Evolutionary conservation across 2,113 vertebrate genomes (phyloP), one percentile per base, ranked within the genome.

Genomic region (Eretmochelys imbricata): DNA sequence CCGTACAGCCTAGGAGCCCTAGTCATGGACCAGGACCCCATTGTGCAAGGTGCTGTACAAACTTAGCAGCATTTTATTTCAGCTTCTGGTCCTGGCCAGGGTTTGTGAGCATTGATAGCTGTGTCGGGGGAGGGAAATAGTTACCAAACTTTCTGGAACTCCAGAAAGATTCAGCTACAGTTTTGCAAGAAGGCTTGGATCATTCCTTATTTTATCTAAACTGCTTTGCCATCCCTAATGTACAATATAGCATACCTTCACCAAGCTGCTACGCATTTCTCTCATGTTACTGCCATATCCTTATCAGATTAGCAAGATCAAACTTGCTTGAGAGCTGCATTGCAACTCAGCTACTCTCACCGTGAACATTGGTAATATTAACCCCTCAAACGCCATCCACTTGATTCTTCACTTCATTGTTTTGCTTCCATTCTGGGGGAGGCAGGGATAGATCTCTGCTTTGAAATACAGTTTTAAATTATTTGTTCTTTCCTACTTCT

Each of bases 301-400:
- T 96, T 92, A 96, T 93, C 91, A 4, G 5, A 95, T 97, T 95
- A 97, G 91, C 93, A 93, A 90, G 95, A 82, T 94, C 85, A 49
- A 82, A 88, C 93, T 54, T 46, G 94, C 85, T 93, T 95, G 96
- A 91, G 42, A 48, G 75, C 94, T 72, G 59, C 86, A 84, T 80
- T 94, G 84, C 92, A 91, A 89, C 91, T 95, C 91, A 96, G 92
- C 96, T 97, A 94, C 86, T 94, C 96, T 95, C 82, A 94, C 91
- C 4, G 2, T 86, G 95, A 96, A 95, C 92, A 92, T 2, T 87
- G 82, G 94, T 94, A 48, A 86, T 89, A 84, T 69, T 95, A 91
- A 96, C 75, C 93, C 89, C 89, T 93, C 89, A 96, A 95, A 96
- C 92, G 92, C 95, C 94, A 93, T 85, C 83, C 88, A 59, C 0